Evolutionary conservation across 1,140 invertebrate genomes (phyloP), one percentile per base, ranked within the genome.

Genomic region (Tetramorium simillimum): DNA sequence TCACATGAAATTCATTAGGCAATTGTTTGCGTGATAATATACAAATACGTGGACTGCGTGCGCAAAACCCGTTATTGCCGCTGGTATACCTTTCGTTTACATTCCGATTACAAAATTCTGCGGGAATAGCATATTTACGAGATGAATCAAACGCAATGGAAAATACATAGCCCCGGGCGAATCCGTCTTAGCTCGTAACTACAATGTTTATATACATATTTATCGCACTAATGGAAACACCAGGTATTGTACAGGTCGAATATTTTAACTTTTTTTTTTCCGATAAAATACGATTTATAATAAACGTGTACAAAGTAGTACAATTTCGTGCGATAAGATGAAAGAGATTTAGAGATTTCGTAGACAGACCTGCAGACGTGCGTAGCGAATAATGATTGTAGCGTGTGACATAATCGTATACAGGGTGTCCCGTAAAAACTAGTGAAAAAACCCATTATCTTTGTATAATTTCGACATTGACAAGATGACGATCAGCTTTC

Each of bases 41-140:
- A 37, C 33, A 69, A 67, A 67, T 69, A 16, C 37, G 14, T 16
- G 2, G 43, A 28, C 14, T 46, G 46, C 58, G 3, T 33, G 24
- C 40, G 62, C 14, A 43, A 70, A 56, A 81, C 5, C 16, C 3
- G 16, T 43, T 56, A 56, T 69, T 70, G 51, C 16, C 46, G 33
- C 33, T 10, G 40, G 37, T 37, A 70, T 37, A 81, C 0, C 58
- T 67, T 67, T 65, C 37, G 33, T 56, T 81, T 81, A 43, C 9
- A 69, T 81, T 24, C 21, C 65, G 37, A 81, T 81, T 81, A 81
- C 21, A 56, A 56, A 70, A 70, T 81, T 81, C 46, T 81, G 49
- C 21, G 21, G 51, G 21, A 81, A 58, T n/a, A 56, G 33, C 16
- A n/a, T 58, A 81, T 81, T 70, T 81, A 5, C 16, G 63, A 56